These are phyloP conservation scores for Chelonus insularis DNA, from an alignment of 1,140 invertebrate genomes.

Conservation along the genomic window DNA sequence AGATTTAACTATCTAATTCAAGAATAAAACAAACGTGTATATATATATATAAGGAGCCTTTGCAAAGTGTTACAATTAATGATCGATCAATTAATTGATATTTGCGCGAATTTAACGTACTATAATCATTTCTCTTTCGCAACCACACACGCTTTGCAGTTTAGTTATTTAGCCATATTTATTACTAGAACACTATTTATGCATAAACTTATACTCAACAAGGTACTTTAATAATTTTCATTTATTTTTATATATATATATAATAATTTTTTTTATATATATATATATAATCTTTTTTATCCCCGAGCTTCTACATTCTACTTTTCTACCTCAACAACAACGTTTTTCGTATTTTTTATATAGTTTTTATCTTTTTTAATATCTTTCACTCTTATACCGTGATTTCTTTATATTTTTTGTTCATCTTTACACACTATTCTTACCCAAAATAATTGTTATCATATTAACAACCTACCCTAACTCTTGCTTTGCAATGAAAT, in stretches of 20 bases:
- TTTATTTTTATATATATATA: constrained; percentile 27
- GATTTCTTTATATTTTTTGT: constrained; percentile 14
- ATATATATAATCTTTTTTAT: no score
- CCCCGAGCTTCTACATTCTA: constrained; percentile 49
- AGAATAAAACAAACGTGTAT: no score
- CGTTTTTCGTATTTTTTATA: constrained; percentile 31
- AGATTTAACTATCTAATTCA: no score
- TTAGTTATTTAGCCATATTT: constrained; percentile 45
- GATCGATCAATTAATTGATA: background rate
- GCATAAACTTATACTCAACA: constrained; percentile 55
- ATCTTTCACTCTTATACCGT: constrained; percentile 33
- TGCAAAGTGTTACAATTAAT: no score
- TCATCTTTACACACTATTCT: constrained; percentile 39
- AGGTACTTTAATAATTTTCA: constrained; percentile 50
- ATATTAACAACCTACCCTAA: constrained; percentile 50
- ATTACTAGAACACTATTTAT: constrained; percentile 29
- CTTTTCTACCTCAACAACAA: constrained; percentile 52
- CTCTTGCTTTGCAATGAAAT: constrained; percentile 48
- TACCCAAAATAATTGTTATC: constrained; percentile 54
- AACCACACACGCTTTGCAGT: constrained; percentile 32
- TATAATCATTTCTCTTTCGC: constrained; percentile 16
- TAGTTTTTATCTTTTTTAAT: constrained; percentile 22
- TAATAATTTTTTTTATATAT: no score
- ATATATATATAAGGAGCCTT: no score
- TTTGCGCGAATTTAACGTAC: constrained; percentile 1